phyloP scores from a whole-genome alignment of 2,113 vertebrate species.

The Tretioscincus oriximinensis region DNA sequence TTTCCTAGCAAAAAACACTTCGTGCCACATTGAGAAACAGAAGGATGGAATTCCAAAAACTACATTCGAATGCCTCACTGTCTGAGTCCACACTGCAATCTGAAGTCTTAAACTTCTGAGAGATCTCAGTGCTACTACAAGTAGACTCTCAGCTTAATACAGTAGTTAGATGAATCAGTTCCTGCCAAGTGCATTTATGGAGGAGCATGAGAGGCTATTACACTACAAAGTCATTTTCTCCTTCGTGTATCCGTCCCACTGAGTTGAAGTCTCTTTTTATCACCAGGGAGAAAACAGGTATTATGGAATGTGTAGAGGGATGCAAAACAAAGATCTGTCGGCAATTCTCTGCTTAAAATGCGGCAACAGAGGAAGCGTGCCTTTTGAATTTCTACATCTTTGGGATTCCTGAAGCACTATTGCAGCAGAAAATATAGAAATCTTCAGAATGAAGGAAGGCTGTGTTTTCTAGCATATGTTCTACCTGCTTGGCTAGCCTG shows the following conservation, averaged over 20 bases:
- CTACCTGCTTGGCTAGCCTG: no score
- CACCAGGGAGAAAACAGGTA: constrained; percentile 11
- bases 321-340: constrained; percentile 57
- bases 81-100: background rate
- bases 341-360: background rate
- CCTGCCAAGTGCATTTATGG: constrained; percentile 40
- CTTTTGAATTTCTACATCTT: background rate
- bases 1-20: no score
- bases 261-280: background rate
- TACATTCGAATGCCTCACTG: background rate
- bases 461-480: background rate
- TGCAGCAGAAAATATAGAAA: background rate
- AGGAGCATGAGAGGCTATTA: background rate
- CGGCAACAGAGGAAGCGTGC: no score
- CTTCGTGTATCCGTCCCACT: constrained; percentile 28
- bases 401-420: background rate
- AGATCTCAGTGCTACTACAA: background rate
- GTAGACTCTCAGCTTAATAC: constrained; percentile 47
- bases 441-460: background rate
- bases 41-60: background rate
- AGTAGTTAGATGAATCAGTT: constrained; percentile 51
- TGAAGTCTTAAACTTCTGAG: background rate
- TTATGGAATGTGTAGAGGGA: constrained; percentile 46
- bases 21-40: background rate
- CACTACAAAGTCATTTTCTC: constrained; percentile 7